A percentile compares a stretch with the other conserved stretches of the same genome.
These are phyloP conservation scores for Ellobius talpinus DNA, from an alignment of 2,113 vertebrate genomes.

Conservation along the genomic window DNA sequence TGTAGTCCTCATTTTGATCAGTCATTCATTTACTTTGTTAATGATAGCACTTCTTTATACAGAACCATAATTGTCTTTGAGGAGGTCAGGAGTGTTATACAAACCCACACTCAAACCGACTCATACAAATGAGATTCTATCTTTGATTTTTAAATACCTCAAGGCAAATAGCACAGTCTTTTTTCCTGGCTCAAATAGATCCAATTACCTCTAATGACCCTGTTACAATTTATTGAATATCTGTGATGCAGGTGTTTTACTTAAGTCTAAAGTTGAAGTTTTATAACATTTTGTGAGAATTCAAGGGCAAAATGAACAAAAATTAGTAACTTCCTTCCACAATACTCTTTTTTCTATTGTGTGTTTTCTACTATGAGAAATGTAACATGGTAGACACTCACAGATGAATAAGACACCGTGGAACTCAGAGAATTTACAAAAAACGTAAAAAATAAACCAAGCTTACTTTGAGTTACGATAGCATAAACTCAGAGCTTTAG, in stretches of 20 bases:
- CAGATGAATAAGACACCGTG: background rate
- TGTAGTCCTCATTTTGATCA: background rate
- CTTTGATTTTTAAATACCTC: conserved; percentile 69
- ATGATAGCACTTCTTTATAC: conserved; percentile 10
- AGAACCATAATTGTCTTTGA: background rate
- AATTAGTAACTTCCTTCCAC: background rate
- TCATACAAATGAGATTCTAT: conserved; percentile 48
- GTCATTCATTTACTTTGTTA: conserved; percentile 25
- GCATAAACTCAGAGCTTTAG: background rate
- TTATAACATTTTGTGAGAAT: conserved; percentile 54
- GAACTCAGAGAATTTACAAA: background rate
- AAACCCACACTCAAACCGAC: conserved; percentile 32
- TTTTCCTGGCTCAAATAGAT: conserved; percentile 66
- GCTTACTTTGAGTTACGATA: background rate
- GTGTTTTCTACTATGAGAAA: background rate
- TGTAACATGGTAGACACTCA: background rate
- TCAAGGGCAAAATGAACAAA: conserved; percentile 39
- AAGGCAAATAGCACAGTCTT: conserved; percentile 56
- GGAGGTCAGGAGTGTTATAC: background rate
- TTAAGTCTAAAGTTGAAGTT: conserved; percentile 35
- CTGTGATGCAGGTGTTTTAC: conserved; percentile 54
- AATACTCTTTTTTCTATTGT: background rate
- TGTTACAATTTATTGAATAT: conserved; percentile 56
- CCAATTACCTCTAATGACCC: conserved; percentile 73
- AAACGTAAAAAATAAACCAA: background rate